Conservation (phyloP, 2,113 vertebrate species). For the Microcebus lehilahytsara region DNA sequence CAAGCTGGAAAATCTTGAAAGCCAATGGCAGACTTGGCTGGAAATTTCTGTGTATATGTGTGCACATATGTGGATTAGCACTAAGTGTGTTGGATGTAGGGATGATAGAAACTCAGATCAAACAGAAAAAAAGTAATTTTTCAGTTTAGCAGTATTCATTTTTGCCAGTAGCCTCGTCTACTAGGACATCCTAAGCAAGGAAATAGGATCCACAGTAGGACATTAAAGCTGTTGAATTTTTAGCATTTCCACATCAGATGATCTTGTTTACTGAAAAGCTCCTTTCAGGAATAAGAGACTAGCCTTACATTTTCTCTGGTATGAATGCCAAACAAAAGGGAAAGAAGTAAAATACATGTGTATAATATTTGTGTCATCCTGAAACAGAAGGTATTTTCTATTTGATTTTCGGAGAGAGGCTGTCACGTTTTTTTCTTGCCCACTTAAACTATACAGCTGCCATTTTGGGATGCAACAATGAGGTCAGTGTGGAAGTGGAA, state of each 20-base stretch:
- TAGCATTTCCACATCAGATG: not conserved
- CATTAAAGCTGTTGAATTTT: not conserved
- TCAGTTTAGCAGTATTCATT: not conserved
- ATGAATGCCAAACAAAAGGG: not conserved
- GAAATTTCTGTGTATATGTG: not conserved
- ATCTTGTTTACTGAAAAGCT: not conserved
- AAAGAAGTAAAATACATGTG: not conserved
- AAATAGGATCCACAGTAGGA: not conserved
- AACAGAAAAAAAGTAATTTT: not conserved
- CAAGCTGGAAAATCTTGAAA: not conserved
- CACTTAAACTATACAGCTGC: constrained; percentile 8
- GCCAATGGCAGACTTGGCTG: not conserved
- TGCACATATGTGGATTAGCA: not conserved
- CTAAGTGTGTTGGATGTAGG: not conserved
- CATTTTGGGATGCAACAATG: constrained; percentile 55
- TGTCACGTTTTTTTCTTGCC: not conserved
- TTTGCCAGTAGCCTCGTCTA: not conserved
- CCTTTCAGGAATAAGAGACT: not conserved
- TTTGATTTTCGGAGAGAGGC: constrained; percentile 15
- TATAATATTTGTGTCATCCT: not conserved
- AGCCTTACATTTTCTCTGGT: not conserved
- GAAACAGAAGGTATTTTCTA: not conserved
- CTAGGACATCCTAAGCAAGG: not conserved
- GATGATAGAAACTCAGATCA: not conserved
- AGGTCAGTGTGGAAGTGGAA: constrained; percentile 49